These are phyloP conservation scores for Notocelia uddmanniana DNA, from an alignment of 2,888 invertebrate species.

Conservation along the genomic window DNA sequence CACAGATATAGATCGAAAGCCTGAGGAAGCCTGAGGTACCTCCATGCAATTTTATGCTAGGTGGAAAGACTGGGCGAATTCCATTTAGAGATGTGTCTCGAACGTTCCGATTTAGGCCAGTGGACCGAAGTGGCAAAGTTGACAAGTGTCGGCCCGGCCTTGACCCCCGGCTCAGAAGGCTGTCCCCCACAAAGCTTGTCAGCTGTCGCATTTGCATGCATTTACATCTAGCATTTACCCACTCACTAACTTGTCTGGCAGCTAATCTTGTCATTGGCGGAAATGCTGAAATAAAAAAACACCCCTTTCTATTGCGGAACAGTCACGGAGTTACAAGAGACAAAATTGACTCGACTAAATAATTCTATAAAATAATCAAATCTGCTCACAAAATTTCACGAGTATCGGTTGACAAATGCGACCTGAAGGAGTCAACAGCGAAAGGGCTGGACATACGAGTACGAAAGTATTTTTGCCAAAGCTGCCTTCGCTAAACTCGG, in stretches of 20 bases:
- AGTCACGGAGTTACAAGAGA: no score
- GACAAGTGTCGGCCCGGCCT: constrained; percentile 3
- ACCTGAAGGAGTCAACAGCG: no score
- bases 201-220: constrained; percentile 7
- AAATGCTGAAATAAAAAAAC: not conserved
- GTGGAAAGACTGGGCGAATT: not conserved
- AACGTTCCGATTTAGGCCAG: not conserved
- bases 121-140: not conserved
- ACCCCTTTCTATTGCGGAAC: no score
- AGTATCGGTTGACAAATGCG: no score
- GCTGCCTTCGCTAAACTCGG: no score
- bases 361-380: no score
- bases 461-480: no score
- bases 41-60: not conserved
- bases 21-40: no score
- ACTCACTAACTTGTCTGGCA: not conserved
- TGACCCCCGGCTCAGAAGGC: constrained; percentile 8
- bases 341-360: no score
- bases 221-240: not conserved
- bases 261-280: not conserved
- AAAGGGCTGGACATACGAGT: no score
- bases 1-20: no score
- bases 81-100: not conserved
- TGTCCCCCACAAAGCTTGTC: not conserved
- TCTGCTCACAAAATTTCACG: no score